Evolutionary conservation across 2,113 vertebrate genomes (phyloP), one percentile per base, ranked within the genome.

Genomic region (Potamarius usumacintae): DNA sequence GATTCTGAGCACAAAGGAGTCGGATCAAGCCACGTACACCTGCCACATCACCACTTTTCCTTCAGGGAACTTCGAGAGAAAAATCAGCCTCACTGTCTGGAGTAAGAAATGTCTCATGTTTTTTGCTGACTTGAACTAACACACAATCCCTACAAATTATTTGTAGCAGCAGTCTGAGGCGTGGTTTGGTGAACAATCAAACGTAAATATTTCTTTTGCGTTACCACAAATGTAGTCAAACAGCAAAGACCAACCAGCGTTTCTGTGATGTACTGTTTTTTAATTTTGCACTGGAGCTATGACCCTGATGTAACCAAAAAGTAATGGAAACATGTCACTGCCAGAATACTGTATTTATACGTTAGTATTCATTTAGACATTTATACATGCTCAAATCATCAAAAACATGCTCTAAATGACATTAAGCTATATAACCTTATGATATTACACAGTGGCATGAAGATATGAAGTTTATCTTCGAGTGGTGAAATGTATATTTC

Each of bases 1-100:
- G 89, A 93, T 96, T 86, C 62, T 79, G 74, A 89, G 2, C 89
- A 96, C 95, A 0, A 91, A 92, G 83, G 92, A 86, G 86, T 92
- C 91, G 0, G 94, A 96, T 79, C 89, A 94, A 34, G 95, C 94
- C 60, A 82, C 1, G 5, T 96, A 95, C 92, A 91, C 82, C 89
- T 96, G 95, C 89, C 93, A 91, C 79, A 91, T 96, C 92, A 82
- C 92, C 92, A 93, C 93, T 83, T 96, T 93, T 89, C 95, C 95
- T 50, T 92, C 91, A 0, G 95, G 95, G 14, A 95, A 92, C 93
- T 95, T 95, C 10, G 93, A 95, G 85, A 92, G 89, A 15, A 82
- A 22, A 22, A 91, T 95, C 30, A 7, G 5, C 0, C 93, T 96
- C 71, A 93, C 79, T 0, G 92, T 95, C 60, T 95, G 94, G 95